Base-by-base conservation (phyloP, 2,888 invertebrate species). In the Plagodis pulveraria region DNA sequence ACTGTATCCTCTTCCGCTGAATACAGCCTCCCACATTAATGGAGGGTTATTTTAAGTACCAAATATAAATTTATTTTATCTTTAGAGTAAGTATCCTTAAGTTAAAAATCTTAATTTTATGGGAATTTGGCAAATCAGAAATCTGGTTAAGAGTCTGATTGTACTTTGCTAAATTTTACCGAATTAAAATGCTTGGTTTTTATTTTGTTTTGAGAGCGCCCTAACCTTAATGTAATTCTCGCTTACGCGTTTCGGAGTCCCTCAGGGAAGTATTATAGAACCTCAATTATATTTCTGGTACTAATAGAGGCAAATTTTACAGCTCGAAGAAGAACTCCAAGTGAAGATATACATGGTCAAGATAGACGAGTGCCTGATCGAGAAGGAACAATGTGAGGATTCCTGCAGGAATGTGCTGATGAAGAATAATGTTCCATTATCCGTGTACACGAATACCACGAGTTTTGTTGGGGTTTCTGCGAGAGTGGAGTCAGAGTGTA, bases 381-480 rank as follows among this genome's bases (percentile, higher is more conserved):
- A 98, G 85, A 95, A 94, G 66, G 93, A 94, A 45, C 94, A 95
- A 57, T 95, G 96, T 67, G 94, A 95, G 32, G 93, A 93, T 48
- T 97, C 98, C 0, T 99, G 99, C 74, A 94, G 95, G 4, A 98
- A 97, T 73, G 94, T 94, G 22, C 89, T 99, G 55, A 94, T 95
- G 74, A 95, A 95, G 77, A 95, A 95, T 56, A 95, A 95, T 11
- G 94, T 94, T 0, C 97, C 98, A 0, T 94, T 96, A 38, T 94
- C 97, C 6, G 97, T 99, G 6, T 98, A 96, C 78, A 98, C 99
- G 0, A 99, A 99, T 80, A 96, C 95, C 0, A 98, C 98, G 0
- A 98, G 98, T 5, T 97, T 99, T 80, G 98, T 99, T 10, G 99
- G 99, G 0, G 97, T 99, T 0, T 95, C 96, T 32, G 97, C 98